A percentile compares a stretch with the other conserved stretches of the same genome.
Evolutionary conservation across 2,113 vertebrate genomes (phyloP).

Genomic region (Oplegnathus fasciatus): DNA sequence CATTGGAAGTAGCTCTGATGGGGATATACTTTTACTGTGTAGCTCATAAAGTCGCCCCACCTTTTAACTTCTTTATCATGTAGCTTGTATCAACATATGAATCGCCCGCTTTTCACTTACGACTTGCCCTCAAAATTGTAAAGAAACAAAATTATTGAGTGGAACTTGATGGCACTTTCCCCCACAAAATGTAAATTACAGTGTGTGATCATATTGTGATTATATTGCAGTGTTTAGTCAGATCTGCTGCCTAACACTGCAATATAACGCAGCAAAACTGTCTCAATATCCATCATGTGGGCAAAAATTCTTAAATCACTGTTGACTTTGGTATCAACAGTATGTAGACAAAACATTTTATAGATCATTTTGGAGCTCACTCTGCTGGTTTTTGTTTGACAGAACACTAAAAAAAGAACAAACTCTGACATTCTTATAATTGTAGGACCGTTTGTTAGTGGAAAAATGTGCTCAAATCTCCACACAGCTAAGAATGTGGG

Average conservation of each 20-base stretch:
- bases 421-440: background rate
- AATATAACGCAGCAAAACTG: too few species aligned
- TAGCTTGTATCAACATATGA: background rate
- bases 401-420: background rate
- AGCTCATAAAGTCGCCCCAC: background rate
- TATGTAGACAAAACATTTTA: background rate
- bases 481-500: conserved; percentile 16
- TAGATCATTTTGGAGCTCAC: background rate
- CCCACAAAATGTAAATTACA: background rate
- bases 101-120: background rate
- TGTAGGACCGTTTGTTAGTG: background rate
- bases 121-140: background rate
- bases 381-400: too few species aligned
- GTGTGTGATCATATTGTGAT: background rate
- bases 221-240: too few species aligned
- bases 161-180: background rate
- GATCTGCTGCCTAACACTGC: too few species aligned
- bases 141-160: background rate
- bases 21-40: background rate
- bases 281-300: background rate
- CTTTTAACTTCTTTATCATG: background rate
- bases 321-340: background rate
- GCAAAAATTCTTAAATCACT: background rate
- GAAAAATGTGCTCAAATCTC: background rate
- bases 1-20: background rate